Percentiles rank a stretch among this genome's conserved stretches.
Evolutionary conservation across 37 sponge, comb jelly and placozoan species (phyloP).

Genomic region (Beroe forskalii): DNA sequence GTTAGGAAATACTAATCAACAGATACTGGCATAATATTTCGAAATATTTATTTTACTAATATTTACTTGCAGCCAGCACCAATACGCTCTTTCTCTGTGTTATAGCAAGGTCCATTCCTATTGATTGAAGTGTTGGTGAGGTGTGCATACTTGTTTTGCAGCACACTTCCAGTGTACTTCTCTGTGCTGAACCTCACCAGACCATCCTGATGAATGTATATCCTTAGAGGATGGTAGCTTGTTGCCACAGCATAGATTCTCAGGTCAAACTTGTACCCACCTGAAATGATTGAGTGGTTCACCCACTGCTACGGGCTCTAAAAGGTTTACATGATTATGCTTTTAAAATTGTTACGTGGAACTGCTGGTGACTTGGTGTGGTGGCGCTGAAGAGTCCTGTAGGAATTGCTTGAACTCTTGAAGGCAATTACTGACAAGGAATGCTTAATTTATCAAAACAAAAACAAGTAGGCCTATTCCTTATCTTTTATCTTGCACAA

Average conservation of each 20-base stretch:
- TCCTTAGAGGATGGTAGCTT: slow-evolving; percentile 62
- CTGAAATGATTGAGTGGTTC: background rate
- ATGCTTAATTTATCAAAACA: no score
- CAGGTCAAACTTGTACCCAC: slow-evolving; percentile 68
- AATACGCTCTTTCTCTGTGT: slow-evolving; percentile 12
- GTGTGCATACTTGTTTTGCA: slow-evolving; percentile 66
- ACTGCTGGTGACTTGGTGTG: background rate
- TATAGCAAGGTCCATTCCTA: slow-evolving; percentile 9
- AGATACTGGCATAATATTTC: background rate
- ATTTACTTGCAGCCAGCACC: slow-evolving; percentile 66
- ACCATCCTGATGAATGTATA: slow-evolving; percentile 67
- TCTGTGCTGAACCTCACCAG: slow-evolving; percentile 67
- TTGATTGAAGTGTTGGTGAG: slow-evolving; percentile 69
- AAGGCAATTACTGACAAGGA: background rate
- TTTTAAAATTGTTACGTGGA: no score
- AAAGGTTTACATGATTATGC: no score
- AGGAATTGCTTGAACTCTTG: background rate
- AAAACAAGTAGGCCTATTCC: no score
- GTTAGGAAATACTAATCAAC: background rate
- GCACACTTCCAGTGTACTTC: slow-evolving; percentile 19
- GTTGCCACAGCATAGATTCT: slow-evolving; percentile 67
- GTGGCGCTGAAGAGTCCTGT: background rate
- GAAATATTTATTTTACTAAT: background rate
- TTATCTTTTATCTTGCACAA: no score
- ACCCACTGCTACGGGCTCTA: no score